phyloP scores from a whole-genome alignment of 2,888 invertebrate genomes.

The Stomorhina lunata region DNA sequence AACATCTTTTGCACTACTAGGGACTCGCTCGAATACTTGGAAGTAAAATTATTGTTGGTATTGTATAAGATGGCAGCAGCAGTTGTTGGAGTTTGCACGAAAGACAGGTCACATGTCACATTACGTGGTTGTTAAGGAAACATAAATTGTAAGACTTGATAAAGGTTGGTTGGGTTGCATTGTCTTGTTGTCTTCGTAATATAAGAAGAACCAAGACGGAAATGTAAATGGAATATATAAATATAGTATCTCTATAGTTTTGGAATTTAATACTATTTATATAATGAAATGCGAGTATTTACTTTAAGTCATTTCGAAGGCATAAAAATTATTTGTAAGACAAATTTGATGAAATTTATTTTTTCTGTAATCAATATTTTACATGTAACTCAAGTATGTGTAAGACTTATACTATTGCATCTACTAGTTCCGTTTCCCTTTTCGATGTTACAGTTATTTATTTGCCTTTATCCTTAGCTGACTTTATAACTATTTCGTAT shows the following conservation, averaged over 20 bases:
- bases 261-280: too few relatives aligned
- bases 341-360: neutral
- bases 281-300: too few relatives aligned
- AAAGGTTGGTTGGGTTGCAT: conserved; percentile 18
- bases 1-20: neutral
- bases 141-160: conserved; percentile 52
- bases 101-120: conserved; percentile 53
- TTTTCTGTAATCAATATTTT: neutral
- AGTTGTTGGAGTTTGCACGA: neutral
- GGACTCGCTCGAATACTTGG: too few relatives aligned
- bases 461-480: neutral
- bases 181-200: neutral
- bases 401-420: neutral
- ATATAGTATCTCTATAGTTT: too few relatives aligned
- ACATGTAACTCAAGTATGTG: neutral
- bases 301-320: too few relatives aligned
- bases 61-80: too few relatives aligned
- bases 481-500: too few relatives aligned
- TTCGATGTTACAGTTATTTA: neutral
- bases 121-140: conserved; percentile 45
- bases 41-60: conserved; percentile 39
- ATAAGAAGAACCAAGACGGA: neutral
- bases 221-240: conserved; percentile 27
- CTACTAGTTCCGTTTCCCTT: neutral
- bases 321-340: too few relatives aligned